A percentile compares a stretch with the other conserved stretches of the same genome.
These are phyloP conservation scores for Brachyhypopomus occidentalis DNA, from an alignment of 2,113 vertebrate genomes.

Conservation along the genomic window DNA sequence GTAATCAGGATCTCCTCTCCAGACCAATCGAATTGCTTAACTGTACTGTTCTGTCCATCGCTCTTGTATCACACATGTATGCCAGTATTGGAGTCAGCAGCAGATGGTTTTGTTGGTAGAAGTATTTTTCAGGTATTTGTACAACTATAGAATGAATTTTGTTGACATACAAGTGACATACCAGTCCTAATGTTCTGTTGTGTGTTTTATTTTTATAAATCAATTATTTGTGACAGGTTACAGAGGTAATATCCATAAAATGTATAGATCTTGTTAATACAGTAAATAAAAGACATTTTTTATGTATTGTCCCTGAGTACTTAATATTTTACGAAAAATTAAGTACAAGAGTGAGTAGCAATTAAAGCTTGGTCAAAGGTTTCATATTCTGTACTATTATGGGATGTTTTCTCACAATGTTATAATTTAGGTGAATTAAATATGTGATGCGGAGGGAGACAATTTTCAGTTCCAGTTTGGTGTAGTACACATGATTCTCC, in stretches of 20 bases:
- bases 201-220: slow-evolving; percentile 81
- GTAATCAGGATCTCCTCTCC: slow-evolving; percentile 42
- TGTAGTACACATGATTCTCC: neutral
- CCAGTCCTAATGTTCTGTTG: slow-evolving; percentile 65
- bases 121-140: slow-evolving; percentile 57
- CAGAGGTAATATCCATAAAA: slow-evolving; percentile 70
- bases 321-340: slow-evolving; percentile 20
- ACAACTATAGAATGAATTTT: slow-evolving; percentile 59
- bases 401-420: too few species aligned
- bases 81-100: slow-evolving; percentile 38
- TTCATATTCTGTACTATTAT: too few species aligned
- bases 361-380: neutral
- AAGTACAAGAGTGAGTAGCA: neutral
- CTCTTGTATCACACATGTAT: slow-evolving; percentile 45
- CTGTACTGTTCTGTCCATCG: slow-evolving; percentile 48
- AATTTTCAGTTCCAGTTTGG: neutral
- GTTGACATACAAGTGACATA: slow-evolving; percentile 54
- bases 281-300: slow-evolving; percentile 78
- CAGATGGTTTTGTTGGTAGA: slow-evolving; percentile 46
- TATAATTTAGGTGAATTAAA: neutral
- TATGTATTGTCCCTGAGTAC: slow-evolving; percentile 72
- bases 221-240: slow-evolving; percentile 74
- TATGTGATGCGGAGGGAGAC: neutral
- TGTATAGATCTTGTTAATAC: slow-evolving; percentile 79
- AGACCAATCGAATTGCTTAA: neutral